Conservation (phyloP, 2,888 invertebrate species). For the Eutolmus rufibarbis region DNA sequence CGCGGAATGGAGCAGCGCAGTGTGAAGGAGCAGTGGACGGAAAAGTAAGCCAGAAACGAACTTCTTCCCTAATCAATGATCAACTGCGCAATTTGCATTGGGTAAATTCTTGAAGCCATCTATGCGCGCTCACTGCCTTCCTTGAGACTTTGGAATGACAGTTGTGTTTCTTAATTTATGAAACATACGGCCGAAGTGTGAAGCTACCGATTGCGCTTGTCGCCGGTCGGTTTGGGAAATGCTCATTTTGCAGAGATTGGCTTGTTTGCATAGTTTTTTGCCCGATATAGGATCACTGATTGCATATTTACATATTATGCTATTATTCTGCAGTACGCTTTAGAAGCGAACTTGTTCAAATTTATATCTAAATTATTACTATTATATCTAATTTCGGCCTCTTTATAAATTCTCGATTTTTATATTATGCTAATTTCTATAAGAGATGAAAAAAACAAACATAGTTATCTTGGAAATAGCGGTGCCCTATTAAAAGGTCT, state of each 20-base stretch:
- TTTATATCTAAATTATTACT: too few relatives aligned
- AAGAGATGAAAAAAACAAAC: too few relatives aligned
- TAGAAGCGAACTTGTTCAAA: too few relatives aligned
- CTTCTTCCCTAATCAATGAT: conserved; percentile 32
- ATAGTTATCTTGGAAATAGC: too few relatives aligned
- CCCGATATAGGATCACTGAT: neutral
- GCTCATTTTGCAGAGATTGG: neutral
- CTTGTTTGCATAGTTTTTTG: neutral
- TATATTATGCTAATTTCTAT: too few relatives aligned
- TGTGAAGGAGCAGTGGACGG: neutral
- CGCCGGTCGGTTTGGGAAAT: neutral
- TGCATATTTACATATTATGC: too few relatives aligned
- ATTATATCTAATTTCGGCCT: too few relatives aligned
- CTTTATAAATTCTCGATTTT: too few relatives aligned
- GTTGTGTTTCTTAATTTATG: neutral
- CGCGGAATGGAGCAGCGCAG: conserved; percentile 13
- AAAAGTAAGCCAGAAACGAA: conserved; percentile 11
- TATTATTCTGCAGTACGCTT: too few relatives aligned
- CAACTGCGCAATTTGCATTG: conserved; percentile 33
- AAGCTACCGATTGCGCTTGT: neutral
- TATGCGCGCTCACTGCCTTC: neutral
- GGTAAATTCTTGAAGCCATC: conserved; percentile 21
- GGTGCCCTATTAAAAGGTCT: too few relatives aligned
- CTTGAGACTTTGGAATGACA: neutral
- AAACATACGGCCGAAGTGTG: neutral